Evolutionary conservation across 1,140 invertebrate species (phyloP), one percentile per base, ranked within the genome.

Genomic region (Arion vulgaris): DNA sequence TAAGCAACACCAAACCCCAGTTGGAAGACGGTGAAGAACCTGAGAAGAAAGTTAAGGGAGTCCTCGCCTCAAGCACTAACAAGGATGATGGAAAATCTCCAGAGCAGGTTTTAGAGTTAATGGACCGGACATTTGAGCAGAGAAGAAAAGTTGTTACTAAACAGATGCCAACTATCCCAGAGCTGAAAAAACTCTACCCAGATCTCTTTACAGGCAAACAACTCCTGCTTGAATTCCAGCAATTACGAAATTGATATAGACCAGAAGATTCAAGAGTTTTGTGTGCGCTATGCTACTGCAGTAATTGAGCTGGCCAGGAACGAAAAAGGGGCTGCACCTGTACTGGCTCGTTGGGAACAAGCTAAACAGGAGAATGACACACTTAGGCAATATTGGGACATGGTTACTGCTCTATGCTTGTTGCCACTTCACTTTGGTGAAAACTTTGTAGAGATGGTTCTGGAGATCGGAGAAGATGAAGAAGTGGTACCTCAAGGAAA

Each of bases 361-460:
- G 87, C 88, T 17, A 90, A 90, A 77, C 87, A 90, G 72, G 89
- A 91, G 41, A 90, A 89, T 62, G 85, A 86, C 57, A 85, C 88
- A 11, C 74, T 91, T 38, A 87, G 87, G 75, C 90, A 90, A 77
- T 91, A 91, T 81, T 91, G 90, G 90, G 90, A 91, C 69, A 91
- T 91, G 90, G 89, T 91, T n/a, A 89, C 89, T 11, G 89, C 89
- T 9, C 84, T 91, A 36, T 91, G 89, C 83, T 83, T 91, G 7
- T 80, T 91, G n/a, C 90, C 90, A 0, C 84, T 89, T 62, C 85
- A 90, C 34, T 86, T 90, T 71, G 84, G 87, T n/a, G 90, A 91
- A 74, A 90, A 91, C 41, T 85, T 91, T 76, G 87, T 88, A 57
- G 90, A 91, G 82, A 89, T 90, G 88, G 88, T 91, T 7, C 81